Evolutionary conservation across 2,113 vertebrate species (phyloP).

Genomic region (Halichoeres trimaculatus): DNA sequence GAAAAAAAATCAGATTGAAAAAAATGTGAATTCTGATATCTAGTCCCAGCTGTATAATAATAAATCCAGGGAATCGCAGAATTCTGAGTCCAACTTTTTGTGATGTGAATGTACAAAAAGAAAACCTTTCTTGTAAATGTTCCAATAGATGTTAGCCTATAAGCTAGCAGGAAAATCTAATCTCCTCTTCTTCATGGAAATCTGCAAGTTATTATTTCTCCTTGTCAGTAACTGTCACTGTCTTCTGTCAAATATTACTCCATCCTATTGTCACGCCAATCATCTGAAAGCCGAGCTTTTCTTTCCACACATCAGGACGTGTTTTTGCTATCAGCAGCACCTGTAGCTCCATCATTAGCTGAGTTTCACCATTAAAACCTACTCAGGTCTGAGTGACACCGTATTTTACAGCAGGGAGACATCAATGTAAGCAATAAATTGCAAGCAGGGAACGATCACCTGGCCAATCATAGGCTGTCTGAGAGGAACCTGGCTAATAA

Average conservation of each 20-base stretch:
- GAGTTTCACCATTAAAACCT: conserved; percentile 52
- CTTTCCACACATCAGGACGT: conserved; percentile 37
- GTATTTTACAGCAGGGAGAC: conserved; percentile 68
- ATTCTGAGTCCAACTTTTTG: too few species aligned
- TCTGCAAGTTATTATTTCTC: background rate
- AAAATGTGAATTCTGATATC: too few species aligned
- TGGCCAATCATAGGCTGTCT: conserved; percentile 43
- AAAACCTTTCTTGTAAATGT: too few species aligned
- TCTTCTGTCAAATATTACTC: conserved; percentile 42
- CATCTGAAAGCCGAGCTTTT: conserved; percentile 26
- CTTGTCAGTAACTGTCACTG: conserved; percentile 35
- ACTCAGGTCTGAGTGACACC: conserved; percentile 66
- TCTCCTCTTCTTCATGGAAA: conserved; percentile 24
- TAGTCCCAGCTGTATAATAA: too few species aligned
- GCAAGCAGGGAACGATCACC: conserved; percentile 61
- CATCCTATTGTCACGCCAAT: conserved; percentile 33
- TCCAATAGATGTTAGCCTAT: background rate
- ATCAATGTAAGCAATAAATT: conserved; percentile 67
- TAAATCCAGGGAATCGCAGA: too few species aligned
- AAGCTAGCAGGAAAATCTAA: conserved; percentile 30
- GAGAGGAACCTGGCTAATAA: conserved; percentile 68
- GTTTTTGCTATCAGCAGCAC: conserved; percentile 66
- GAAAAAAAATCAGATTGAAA: too few species aligned
- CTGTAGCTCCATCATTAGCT: conserved; percentile 57
- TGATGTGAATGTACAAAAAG: too few species aligned